phyloP scores from a whole-genome alignment of 2,113 vertebrate genomes.

The Gavialis gangeticus region DNA sequence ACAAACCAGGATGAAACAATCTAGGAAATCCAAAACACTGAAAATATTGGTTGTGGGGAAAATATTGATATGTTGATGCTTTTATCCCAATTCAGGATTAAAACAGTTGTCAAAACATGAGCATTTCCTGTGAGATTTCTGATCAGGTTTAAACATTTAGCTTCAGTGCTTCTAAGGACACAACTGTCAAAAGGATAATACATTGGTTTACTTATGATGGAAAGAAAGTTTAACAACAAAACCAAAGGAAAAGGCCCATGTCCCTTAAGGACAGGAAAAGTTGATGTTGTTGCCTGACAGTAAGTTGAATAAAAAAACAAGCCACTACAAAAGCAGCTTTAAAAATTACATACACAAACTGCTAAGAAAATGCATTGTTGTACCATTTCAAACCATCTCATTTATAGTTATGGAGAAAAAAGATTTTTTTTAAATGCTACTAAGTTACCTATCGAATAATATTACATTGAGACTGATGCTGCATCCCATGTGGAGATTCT shows the following conservation, averaged over 20 bases:
- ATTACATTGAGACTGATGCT: not conserved
- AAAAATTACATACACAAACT: not conserved
- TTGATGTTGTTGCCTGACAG: not conserved
- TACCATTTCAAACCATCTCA: not conserved
- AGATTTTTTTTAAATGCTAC: not conserved
- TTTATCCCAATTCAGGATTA: not conserved
- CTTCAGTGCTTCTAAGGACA: not conserved
- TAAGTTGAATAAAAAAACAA: not conserved
- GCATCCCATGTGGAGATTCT: not conserved
- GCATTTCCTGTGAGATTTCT: not conserved
- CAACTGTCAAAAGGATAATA: not conserved
- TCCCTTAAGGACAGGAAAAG: not conserved
- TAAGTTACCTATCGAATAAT: not conserved
- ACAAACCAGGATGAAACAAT: not conserved
- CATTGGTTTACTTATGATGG: not conserved
- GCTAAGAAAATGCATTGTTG: not conserved
- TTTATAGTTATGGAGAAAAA: fast-evolving
- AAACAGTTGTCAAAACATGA: not conserved
- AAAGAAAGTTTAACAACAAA: not conserved
- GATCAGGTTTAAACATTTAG: not conserved
- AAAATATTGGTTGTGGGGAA: not conserved
- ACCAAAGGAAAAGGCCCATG: not conserved
- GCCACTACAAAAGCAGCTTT: not conserved
- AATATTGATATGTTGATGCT: not conserved
- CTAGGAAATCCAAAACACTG: not conserved